These are phyloP conservation scores for Mythimna albipuncta DNA, from an alignment of 2,888 invertebrate species.

Conservation along the genomic window DNA sequence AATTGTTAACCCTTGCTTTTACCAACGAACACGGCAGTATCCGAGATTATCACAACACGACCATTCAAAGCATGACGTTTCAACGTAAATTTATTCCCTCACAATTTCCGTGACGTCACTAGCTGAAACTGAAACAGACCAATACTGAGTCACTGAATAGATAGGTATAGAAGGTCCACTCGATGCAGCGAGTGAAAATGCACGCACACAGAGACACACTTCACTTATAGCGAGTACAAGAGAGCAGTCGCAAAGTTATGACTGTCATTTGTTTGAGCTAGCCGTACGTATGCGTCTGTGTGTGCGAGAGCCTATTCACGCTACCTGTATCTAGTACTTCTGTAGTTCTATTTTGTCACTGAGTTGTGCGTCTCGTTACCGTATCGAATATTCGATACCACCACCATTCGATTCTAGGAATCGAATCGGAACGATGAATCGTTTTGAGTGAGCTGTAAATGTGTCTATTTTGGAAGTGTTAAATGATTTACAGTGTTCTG, in stretches of 20 bases:
- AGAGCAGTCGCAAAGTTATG: no score
- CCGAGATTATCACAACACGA: constrained; percentile 52
- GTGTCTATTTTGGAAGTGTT: constrained; percentile 51
- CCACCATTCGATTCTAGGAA: constrained; percentile 48
- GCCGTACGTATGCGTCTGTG: rapidly evolving
- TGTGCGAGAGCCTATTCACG: not conserved
- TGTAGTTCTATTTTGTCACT: not conserved
- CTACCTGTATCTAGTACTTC: not conserved
- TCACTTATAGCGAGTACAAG: not conserved
- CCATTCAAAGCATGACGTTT: constrained; percentile 62
- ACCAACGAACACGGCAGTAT: constrained; percentile 30
- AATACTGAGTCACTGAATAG: constrained; percentile 30
- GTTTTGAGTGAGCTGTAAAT: constrained; percentile 58
- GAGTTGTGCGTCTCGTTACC: constrained; percentile 52
- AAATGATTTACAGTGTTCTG: constrained; percentile 56
- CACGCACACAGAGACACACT: not conserved
- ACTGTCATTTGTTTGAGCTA: not conserved
- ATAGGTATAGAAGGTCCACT: constrained; percentile 2
- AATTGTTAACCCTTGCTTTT: constrained; percentile 6
- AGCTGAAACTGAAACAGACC: constrained; percentile 59
- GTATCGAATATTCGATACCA: constrained; percentile 55
- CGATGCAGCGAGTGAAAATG: not conserved
- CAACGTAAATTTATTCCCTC: constrained; percentile 68
- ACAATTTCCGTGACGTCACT: constrained; percentile 71
- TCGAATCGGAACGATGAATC: constrained; percentile 60